phyloP scores from a whole-genome alignment of 2,113 vertebrate species.

The Rhodinocichla rosea region DNA sequence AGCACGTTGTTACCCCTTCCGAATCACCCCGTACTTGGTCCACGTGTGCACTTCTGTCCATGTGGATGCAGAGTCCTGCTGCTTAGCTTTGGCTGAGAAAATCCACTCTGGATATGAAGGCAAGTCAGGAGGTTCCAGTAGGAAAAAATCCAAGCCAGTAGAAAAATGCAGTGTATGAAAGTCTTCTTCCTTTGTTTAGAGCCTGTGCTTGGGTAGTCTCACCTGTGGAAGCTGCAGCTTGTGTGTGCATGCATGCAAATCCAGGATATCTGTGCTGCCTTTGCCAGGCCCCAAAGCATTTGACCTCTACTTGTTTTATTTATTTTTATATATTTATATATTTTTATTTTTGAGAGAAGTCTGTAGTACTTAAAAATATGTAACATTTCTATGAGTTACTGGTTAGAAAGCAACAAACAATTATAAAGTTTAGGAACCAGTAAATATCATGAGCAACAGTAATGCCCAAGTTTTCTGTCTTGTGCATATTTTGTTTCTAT shows the following conservation, averaged over 20 bases:
- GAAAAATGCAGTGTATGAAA: not conserved
- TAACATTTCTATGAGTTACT: not conserved
- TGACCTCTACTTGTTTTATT: not conserved
- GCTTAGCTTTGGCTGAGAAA: constrained; percentile 83
- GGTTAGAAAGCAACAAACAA: not conserved
- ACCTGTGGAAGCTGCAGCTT: not conserved
- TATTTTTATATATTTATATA: too few relatives aligned
- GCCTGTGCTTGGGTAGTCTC: not conserved
- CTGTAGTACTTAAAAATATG: not conserved
- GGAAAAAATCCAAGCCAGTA: not conserved
- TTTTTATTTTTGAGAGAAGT: not conserved
- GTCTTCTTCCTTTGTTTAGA: not conserved
- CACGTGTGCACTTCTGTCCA: constrained; percentile 65
- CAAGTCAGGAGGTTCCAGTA: constrained; percentile 5
- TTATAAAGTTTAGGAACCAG: not conserved
- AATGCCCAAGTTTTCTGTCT: not conserved
- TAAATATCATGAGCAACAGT: not conserved
- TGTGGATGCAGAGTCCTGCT: constrained; percentile 78
- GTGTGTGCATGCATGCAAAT: not conserved
- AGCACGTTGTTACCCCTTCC: constrained; percentile 78
- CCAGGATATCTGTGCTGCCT: not conserved
- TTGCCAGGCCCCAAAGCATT: not conserved
- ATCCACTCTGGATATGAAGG: constrained; percentile 91
- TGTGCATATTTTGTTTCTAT: not conserved
- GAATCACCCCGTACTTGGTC: constrained; percentile 82